Base-by-base conservation (phyloP, 2,113 vertebrate species). In the Epinephelus cyanopodus region DNA sequence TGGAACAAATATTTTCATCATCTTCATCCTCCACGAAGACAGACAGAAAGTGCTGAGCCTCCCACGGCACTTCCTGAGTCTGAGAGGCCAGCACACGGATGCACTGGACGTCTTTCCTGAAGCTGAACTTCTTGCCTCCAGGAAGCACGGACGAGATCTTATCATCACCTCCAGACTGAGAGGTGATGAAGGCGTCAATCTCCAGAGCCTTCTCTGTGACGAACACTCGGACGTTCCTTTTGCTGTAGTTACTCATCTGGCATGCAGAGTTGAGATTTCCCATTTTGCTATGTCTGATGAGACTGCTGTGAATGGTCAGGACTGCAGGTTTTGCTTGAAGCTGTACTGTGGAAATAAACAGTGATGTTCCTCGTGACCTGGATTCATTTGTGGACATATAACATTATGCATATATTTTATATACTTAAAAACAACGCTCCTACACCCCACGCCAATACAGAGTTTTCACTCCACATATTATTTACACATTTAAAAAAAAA, bases 1-100 rank as follows among this genome's bases (percentile, higher is more conserved):
- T 93, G 66, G 33, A 73, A 4, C 90, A 92, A 48, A 93, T 53
- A 3, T 78, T 81, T 21, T 86, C 73, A 6, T 94, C 83, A 0
- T 92, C 86, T 14, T 87, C 92, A 7, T 92, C 91, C 83, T 95
- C 92, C 48, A 93, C 74, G 2, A 93, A 92, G 74, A 91, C 50
- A 2, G 93, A 92, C 68, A 95, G 57, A 15, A 81, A 89, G 23
- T 78, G 82, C 0, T 74, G 3, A 0, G 79, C 0, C 0, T 69
- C 73, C 70, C 75, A 91, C 29, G 79, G 82, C 45, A 92, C 80
- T 1, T 83, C 86, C 45, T 80, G 27, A 0, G 73, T 92, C 87
- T 9, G 27, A 0, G 84, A 92, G 69, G 89, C 74, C 81, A 87
- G 80, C 66, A 92, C 87, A 0, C 90, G 88, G 19, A 87, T 6